Evolutionary conservation across 2,113 vertebrate genomes (phyloP).

Genomic region (Pampusana beccarii): DNA sequence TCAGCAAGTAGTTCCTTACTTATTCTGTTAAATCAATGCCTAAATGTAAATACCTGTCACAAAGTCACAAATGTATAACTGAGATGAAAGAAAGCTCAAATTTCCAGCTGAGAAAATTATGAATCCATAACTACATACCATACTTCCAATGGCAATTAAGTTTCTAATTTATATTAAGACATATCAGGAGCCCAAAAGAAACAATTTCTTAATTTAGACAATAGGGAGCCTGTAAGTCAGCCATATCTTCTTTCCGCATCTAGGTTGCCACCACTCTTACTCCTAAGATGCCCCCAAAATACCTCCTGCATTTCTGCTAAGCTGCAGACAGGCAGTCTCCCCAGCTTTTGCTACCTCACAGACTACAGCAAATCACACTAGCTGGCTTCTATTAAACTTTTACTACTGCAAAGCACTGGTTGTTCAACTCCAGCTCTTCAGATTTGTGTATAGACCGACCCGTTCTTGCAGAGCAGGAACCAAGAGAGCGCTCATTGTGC

Average conservation of each 20-base stretch:
- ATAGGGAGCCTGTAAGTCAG: neutral
- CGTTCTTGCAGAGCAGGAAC: neutral
- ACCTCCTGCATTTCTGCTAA: neutral
- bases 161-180: neutral
- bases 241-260: neutral
- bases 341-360: neutral
- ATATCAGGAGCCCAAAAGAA: neutral
- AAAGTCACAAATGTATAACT: neutral
- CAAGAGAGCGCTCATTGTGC: rapidly evolving
- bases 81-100: neutral
- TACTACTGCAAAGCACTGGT: neutral
- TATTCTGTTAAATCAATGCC: neutral
- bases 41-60: neutral
- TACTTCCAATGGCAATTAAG: neutral
- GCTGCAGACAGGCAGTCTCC: neutral
- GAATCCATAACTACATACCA: neutral
- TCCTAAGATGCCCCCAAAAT: neutral
- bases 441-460: neutral
- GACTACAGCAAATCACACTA: neutral
- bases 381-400: neutral
- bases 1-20: neutral
- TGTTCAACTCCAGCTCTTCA: neutral
- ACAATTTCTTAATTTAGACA: neutral
- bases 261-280: neutral
- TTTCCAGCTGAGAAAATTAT: neutral